Evolutionary conservation across 2,797 vertebrate species (phyloP), one percentile per base, ranked within the genome.

Genomic region (Falco biarmicus): DNA sequence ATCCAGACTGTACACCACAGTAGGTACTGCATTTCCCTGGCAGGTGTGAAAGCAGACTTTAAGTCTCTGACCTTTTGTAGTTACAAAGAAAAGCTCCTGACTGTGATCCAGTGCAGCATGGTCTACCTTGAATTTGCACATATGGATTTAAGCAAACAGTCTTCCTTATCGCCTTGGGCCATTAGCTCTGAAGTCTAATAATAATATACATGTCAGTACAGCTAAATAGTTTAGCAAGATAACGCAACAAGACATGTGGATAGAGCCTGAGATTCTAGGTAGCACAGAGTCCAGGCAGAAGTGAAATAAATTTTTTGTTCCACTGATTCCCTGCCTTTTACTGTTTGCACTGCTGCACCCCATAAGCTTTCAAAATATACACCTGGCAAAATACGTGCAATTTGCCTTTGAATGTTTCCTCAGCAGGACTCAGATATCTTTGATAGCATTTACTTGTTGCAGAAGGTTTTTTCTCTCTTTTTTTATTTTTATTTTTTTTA

Each of bases 141-240:
- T 87, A 43, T 0, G 53, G 21, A 53, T 95, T 95, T 89, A 77
- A 94, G 84, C 87, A 94, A 95, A 92, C 56, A 89, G 84, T 57
- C 56, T 80, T 78, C 71, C 80, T 92, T 93, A 74, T 83, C 11
- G 61, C 96, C 88, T 76, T 74, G 84, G 92, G 90, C 84, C 87
- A 79, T 91, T 81, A 95, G 87, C 87, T 95, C 76, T 77, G 9
- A 77, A 91, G 61, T 68, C 87, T 86, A 82, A 89, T 94, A 91
- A 92, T 96, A 85, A 90, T 84, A 65, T 94, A 70, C 81, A 34
- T 96, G 90, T 91, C 93, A 91, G 90, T 91, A 71, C 89, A 94
- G 76, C 86, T 93, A 83, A 95, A 92, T 53, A 93, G 68, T 92
- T 96, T 76, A 75, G 76, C 50, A 78, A 87, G 84, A 89, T 93